These are phyloP conservation scores for Neoascia interrupta DNA, from an alignment of 2,888 invertebrate species.

Conservation along the genomic window DNA sequence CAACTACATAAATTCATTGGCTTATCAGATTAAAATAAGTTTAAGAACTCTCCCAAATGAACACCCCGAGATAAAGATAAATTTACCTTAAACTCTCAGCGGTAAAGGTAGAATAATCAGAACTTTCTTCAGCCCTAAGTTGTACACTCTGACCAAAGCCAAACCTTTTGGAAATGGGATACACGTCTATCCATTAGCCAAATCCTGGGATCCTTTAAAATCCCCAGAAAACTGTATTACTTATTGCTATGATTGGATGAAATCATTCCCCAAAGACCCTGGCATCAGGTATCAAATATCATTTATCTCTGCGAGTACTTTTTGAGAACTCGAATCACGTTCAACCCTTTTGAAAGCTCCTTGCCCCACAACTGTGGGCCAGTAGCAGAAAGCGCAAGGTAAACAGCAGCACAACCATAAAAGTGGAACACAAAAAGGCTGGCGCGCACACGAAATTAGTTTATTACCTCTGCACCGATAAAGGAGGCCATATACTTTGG, in stretches of 20 bases:
- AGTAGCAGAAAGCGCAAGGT: not conserved
- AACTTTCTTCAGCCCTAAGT: not conserved
- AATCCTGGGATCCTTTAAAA: conserved; percentile 10
- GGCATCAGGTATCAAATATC: conserved; percentile 53
- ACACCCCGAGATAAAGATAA: not conserved
- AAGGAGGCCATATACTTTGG: conserved; percentile 46
- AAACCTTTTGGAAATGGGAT: conserved; percentile 22
- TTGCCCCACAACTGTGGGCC: not conserved
- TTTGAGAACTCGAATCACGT: conserved; percentile 65
- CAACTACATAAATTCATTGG: not conserved
- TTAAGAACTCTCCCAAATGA: not conserved
- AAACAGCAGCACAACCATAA: conserved; percentile 36
- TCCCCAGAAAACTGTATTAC: conserved; percentile 19
- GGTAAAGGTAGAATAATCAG: conserved; percentile 2
- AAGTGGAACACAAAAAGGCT: conserved; percentile 54
- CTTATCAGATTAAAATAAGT: not conserved
- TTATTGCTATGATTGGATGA: conserved; percentile 44
- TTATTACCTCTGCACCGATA: conserved; percentile 64
- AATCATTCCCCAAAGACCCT: not conserved
- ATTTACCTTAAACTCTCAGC: not conserved
- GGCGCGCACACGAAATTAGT: conserved; percentile 51
- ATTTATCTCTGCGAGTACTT: conserved; percentile 47
- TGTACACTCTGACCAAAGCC: too few relatives aligned
- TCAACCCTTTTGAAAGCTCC: conserved; percentile 17
- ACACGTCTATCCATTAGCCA: conserved; percentile 12